Base-by-base conservation (phyloP, 2,797 vertebrate species). In the Podargus strigoides region DNA sequence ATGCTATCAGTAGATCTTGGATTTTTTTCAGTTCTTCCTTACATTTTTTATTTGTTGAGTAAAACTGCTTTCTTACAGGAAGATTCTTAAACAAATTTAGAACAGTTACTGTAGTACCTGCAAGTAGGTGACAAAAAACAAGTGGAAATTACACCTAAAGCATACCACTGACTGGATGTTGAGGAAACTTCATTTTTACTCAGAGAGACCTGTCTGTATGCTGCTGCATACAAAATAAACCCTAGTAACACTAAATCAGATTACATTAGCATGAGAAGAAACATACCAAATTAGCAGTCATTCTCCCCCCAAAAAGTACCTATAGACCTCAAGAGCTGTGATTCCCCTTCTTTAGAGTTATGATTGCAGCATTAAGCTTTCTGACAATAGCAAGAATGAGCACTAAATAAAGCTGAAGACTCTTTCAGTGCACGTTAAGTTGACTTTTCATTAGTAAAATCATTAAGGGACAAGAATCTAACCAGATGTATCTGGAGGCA, bases 21-120 rank as follows among this genome's bases (percentile, higher is more conserved):
- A 99, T 81, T 90, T 98, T 99, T 98, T 98, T 99, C 67, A 99
- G 96, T 68, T 99, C 99, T 62, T 99, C 99, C 95, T 99, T 99
- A 97, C 99, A 99, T 97, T 99, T 99, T 97, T 98, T 99, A 53
- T 91, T 95, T 42, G 98, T 98, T 70, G 99, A 98, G 72, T 99
- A 99, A 97, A 98, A 99, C 74, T 99, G 99, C 32, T 99, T 98
- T 95, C 99, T 98, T 92, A 99, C 99, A 14, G 99, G 99, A 44
- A 99, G 98, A 94, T 99, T 99, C 97, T 98, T 99, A 94, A 99
- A 99, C 79, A 99, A 97, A 96, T 97, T 99, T 76, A 98, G 93
- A 26, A 96, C 99, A 37, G 98, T 98, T 84, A 99, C 99, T 14
- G 98, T 99, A 49, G 99, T 99, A 75, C 99, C 99, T 99, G 89